Evolutionary conservation across 2,888 invertebrate species (phyloP).

Genomic region (Bembecia ichneumoniformis): DNA sequence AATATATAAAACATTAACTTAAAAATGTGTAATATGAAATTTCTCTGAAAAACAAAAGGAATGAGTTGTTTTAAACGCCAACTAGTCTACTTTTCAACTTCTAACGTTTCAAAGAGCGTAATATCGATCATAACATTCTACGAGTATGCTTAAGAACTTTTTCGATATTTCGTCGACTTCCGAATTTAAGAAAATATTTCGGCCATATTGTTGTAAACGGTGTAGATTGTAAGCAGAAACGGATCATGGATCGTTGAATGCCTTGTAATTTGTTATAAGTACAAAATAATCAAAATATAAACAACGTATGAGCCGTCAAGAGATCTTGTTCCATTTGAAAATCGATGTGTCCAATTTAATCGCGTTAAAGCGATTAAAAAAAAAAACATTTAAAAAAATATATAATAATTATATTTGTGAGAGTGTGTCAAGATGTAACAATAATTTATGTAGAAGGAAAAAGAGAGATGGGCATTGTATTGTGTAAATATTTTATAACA

Average conservation of each 20-base stretch:
- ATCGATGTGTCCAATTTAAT: background rate
- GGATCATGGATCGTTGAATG: conserved; percentile 36
- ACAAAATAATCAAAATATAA: conserved; percentile 23
- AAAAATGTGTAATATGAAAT: too few species aligned
- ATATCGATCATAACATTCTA: too few species aligned
- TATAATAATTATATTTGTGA: too few species aligned
- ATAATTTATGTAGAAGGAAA: conserved; percentile 17
- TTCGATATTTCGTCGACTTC: too few species aligned
- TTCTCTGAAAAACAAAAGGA: too few species aligned
- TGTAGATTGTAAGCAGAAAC: conserved; percentile 34
- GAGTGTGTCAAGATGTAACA: conserved; percentile 9
- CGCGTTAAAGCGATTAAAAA: background rate
- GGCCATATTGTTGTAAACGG: background rate
- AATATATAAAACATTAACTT: too few species aligned
- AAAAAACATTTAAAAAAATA: too few species aligned
- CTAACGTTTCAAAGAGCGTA: too few species aligned
- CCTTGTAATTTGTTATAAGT: conserved; percentile 49
- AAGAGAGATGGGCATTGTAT: conserved; percentile 39
- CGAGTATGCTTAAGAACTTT: too few species aligned
- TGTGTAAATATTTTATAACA: conserved; percentile 34
- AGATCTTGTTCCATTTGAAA: background rate
- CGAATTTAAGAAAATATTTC: too few species aligned
- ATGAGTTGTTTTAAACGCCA: too few species aligned
- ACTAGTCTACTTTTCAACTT: too few species aligned
- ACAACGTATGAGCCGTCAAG: background rate